Base-by-base conservation (phyloP, 1,140 invertebrate genomes). In the Cardiocondyla obscurior region DNA sequence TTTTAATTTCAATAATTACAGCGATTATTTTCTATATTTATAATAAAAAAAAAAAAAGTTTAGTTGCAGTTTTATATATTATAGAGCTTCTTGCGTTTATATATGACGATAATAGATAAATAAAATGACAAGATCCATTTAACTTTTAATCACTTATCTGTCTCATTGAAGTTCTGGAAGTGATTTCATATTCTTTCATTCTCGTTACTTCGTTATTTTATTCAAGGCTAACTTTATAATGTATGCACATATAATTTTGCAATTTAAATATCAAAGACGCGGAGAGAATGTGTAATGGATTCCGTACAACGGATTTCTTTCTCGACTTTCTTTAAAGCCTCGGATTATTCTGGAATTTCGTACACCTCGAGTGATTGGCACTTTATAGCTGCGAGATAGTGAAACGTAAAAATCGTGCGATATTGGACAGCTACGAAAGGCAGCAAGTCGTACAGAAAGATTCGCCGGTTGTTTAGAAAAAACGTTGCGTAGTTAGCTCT, bases 161-260 rank as follows among this genome's bases (percentile, higher is more conserved):
- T 46, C 16, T 67, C 8, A 51, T 1, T 10, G 8, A 49, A 19
- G 4, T 51, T 36, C 16, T 51, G 36, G 14, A 12, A 22, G 1
- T 58, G 39, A 28, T 58, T 57, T 28, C 6, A 72, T 55, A 30
- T n/a, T 36, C 14, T 10, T 36, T 72, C 10, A 72, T 53, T 73
- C 19, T 58, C 12, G 30, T 57, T 28, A 57, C 14, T 39, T 57
- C 16, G 30, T 72, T 72, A 72, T 22, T n/a, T n/a, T n/a, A n/a
- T n/a, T n/a, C 49, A 58, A 73, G 51, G 33, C 30, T 25, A 19
- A 1, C 10, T 58, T 58, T 62, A 42, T 62, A 39, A 73, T 58
- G 6, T 42, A 73, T 57, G 69, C 25, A 53, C 53, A 73, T 73
- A 73, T 73, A 58, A 73, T 57, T 28, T 25, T 42, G 55, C 19